Evolutionary conservation across 2,888 invertebrate species (phyloP).

Genomic region (Aspidiotus destructor): DNA sequence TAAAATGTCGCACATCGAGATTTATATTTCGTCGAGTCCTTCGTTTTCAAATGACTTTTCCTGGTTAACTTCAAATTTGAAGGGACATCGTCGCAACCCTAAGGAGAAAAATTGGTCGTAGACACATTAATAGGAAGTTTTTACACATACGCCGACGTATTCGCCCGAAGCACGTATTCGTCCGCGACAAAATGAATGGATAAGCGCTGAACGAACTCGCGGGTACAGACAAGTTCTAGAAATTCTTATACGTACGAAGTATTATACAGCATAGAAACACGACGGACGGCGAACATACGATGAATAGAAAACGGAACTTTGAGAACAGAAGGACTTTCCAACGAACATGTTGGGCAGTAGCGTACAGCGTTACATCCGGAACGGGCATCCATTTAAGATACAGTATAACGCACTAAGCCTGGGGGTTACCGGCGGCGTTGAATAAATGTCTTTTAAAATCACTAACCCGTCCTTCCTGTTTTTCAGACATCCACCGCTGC

Average conservation of each 20-base stretch:
- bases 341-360: constrained; percentile 20
- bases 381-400: constrained; percentile 27
- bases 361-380: constrained; percentile 28
- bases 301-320: constrained; percentile 28
- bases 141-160: no score
- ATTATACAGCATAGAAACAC: no score
- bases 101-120: no score
- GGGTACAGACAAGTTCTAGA: neutral
- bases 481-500: constrained; percentile 23
- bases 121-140: no score
- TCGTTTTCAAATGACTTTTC: no score
- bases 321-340: constrained; percentile 15
- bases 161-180: no score
- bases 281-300: constrained; percentile 7
- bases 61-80: no score
- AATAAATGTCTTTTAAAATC: constrained; percentile 32
- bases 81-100: no score
- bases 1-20: no score
- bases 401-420: constrained; percentile 15
- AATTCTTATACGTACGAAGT: no score
- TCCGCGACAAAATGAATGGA: constrained; percentile 17
- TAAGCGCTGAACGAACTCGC: constrained; percentile 15
- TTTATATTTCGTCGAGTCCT: no score
- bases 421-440: constrained; percentile 15
- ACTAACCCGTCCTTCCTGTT: constrained; percentile 31